Evolutionary conservation across 2,888 invertebrate genomes (phyloP).

Genomic region (Nymphalis polychloros): DNA sequence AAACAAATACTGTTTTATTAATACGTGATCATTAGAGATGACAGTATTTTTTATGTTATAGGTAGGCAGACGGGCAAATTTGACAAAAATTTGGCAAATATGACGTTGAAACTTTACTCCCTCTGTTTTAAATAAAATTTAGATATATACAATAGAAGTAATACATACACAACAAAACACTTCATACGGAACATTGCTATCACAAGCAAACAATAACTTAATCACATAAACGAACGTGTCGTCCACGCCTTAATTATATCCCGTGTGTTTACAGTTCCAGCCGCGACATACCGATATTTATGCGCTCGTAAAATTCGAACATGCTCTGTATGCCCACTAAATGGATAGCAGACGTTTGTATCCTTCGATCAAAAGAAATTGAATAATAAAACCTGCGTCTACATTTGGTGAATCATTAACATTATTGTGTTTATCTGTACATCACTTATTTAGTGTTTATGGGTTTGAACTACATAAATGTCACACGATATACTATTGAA

Average conservation of each 20-base stretch:
- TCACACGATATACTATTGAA: constrained; percentile 16
- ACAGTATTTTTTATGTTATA: no score
- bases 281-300: constrained; percentile 64
- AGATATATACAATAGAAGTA: no score
- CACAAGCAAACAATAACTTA: not conserved
- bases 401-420: constrained; percentile 40
- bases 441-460: constrained; percentile 27
- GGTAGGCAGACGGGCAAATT: no score
- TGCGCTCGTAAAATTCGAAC: constrained; percentile 73
- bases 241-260: not conserved
- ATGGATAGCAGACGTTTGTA: constrained; percentile 57
- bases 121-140: no score
- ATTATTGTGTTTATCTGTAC: constrained; percentile 29
- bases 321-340: constrained; percentile 62
- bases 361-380: constrained; percentile 66
- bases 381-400: constrained; percentile 55
- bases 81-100: no score
- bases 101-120: no score
- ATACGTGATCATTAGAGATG: no score
- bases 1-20: no score
- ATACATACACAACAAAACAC: no score
- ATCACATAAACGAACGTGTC: not conserved
- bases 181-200: no score
- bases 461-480: constrained; percentile 31
- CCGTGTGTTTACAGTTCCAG: constrained; percentile 33